Base-by-base conservation (phyloP, 2,797 vertebrate genomes). In the Betta splendens region DNA sequence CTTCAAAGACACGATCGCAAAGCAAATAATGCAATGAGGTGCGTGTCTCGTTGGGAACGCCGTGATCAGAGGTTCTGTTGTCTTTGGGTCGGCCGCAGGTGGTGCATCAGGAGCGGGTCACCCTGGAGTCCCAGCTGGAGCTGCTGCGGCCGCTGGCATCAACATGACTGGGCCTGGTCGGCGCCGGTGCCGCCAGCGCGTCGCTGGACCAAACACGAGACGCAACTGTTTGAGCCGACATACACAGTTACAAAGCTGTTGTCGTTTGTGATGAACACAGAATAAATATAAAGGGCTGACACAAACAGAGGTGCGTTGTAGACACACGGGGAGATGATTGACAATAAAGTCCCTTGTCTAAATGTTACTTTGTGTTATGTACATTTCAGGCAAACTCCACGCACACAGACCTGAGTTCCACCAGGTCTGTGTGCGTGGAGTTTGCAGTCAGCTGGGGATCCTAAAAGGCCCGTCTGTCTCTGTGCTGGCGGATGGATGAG, bases 51-150 rank as follows among this genome's bases (percentile, higher is more conserved):
- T 46, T 74, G 59, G 3, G 37, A 10, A 11, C 10, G 28, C 32
- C 18, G 11, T 43, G n/a, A 59, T 75, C 31, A 26, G 32, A 59
- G 35, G 48, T 74, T 21, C 28, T 64, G 60, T 68, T 69, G 59
- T 70, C 12, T 55, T 39, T 35, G 48, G 44, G 5, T 72, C 40
- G 45, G 29, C 63, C 70, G 68, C 82, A 99, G 97, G 96, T 94
- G 70, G 94, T 96, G 76, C 96, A 96, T 85, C 93, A 94, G 77
- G 94, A 98, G 65, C 89, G 96, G 63, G 93, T 97, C 83, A 92
- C 94, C 54, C 79, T 99, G 92, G 97, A 98, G 91, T 93, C 92
- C 0, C 95, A 97, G 85, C 83, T 99, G 90, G 96, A 98, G 54
- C 88, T 93, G 44, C 91, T 96, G 31, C 94, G 96, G 42, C 96